phyloP scores from a whole-genome alignment of 1,140 invertebrate genomes.

The Paraescarpia echinospica region DNA sequence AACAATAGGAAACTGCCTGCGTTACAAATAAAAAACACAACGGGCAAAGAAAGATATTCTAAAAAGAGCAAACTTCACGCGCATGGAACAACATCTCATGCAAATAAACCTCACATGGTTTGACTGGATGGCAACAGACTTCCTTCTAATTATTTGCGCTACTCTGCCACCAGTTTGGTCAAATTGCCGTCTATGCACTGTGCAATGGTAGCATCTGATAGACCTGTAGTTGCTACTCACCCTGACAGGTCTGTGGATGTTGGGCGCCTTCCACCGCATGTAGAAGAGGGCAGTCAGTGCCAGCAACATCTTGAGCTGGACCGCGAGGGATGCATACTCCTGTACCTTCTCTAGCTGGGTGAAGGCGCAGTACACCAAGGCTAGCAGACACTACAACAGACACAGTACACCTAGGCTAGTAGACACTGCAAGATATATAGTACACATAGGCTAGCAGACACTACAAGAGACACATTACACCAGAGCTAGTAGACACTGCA shows the following conservation, averaged over 20 bases:
- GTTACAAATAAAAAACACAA: too few relatives aligned
- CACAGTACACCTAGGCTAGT: not conserved
- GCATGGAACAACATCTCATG: too few relatives aligned
- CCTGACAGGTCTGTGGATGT: constrained; percentile 22
- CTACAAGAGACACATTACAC: not conserved
- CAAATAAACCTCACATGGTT: too few relatives aligned
- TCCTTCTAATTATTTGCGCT: too few relatives aligned
- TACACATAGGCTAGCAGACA: not conserved
- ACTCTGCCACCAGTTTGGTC: too few relatives aligned
- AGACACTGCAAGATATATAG: not conserved
- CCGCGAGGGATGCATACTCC: constrained; percentile 19
- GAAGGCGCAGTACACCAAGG: constrained; percentile 15
- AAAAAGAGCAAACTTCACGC: too few relatives aligned
- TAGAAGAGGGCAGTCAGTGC: constrained; percentile 24
- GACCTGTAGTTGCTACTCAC: not conserved
- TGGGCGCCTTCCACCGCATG: constrained; percentile 28
- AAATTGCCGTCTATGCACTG: too few relatives aligned
- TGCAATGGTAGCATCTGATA: not conserved
- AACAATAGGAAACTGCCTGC: too few relatives aligned
- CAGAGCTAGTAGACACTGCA: not conserved
- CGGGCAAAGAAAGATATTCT: too few relatives aligned
- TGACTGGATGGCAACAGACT: too few relatives aligned
- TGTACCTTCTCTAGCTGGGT: constrained; percentile 20
- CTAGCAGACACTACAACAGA: not conserved
- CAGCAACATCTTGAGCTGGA: constrained; percentile 20